Evolutionary conservation across 2,797 vertebrate genomes (phyloP), one percentile per base, ranked within the genome.

Genomic region (Carduelis carduelis): DNA sequence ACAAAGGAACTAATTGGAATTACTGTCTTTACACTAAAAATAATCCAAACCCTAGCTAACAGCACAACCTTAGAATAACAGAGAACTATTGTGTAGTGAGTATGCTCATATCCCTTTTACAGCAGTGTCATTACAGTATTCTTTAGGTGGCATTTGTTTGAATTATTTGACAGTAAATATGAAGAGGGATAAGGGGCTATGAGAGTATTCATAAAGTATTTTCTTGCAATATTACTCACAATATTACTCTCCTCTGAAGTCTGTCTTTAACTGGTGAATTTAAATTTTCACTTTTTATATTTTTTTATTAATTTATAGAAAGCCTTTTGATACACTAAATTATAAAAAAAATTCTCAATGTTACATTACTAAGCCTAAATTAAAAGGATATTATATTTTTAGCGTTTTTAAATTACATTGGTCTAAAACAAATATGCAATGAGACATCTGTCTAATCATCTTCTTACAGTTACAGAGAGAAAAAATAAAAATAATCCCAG

Each of bases 381-480:
- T 75, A 65, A 71, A 76, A 46, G 35, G 4, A 15, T 83, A 78
- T 61, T 81, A 23, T 37, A 68, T 77, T 92, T 91, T 59, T 79
- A 24, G 30, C n/a, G 17, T 14, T 86, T 92, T 84, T 41, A 89
- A 95, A 96, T 88, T 63, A 81, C 30, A 27, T 30, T 89, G 76
- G 60, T 70, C 50, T 94, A 50, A 94, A 97, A 35, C 32, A 94
- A 89, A 91, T 92, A 69, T 70, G 49, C 72, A 92, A n/a, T 64
- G 69, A 94, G 89, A 89, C 91, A 93, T 93, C 87, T 93, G 66
- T 56, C 69, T 90, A 89, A 76, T 90, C 66, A 75, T 53, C 34
- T 90, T 77, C 35, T 70, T 93, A 90, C 17, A 81, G 57, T 85
- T 89, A 81, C 22, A 77, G 30, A 88, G 23, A 91, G 61, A 83